Base-by-base conservation (phyloP, 2,113 vertebrate species). In the Indicator maculatus region DNA sequence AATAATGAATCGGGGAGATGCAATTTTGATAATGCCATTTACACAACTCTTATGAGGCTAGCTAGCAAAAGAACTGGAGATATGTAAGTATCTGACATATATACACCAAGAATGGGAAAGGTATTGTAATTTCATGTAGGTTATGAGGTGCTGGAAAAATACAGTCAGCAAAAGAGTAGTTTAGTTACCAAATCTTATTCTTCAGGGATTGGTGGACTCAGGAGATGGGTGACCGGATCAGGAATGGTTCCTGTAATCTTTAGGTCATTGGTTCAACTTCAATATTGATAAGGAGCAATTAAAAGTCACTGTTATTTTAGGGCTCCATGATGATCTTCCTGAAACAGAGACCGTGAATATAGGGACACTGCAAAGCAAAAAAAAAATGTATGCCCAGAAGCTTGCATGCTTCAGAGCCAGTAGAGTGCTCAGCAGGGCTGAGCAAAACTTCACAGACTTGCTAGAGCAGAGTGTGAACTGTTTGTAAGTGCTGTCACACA, bases 1-100 rank as follows among this genome's bases (percentile, higher is more conserved):
- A 95, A 93, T 91, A 96, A 95, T 89, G 88, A 96, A 96, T 96
- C 47, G 52, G 50, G 81, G 83, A 60, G 55, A 90, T 96, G 83
- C 56, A 91, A 90, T 96, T 97, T 94, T 71, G 84, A 94, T 96
- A 97, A 96, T 67, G 45, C 63, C 63, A 58, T 95, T 86, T 95
- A 75, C 70, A 75, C 41, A 77, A 60, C 47, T 97, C 96, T 93
- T 88, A 64, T 67, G 87, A 81, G 45, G 45, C 73, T 78, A 84
- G 74, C 91, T 89, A 86, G 61, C 33, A 94, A 87, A 83, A 77
- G 83, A 86, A 82, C 63, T 82, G 75, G 21, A 84, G 58, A 76
- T 90, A 65, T 67, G 33, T 65, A 80, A 63, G 52, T 86, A 60
- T 93, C 75, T 95, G 89, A 92, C 93, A 92, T 60, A 82, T 38